Conservation (phyloP, 2,113 vertebrate species). For the Sorex araneus region DNA sequence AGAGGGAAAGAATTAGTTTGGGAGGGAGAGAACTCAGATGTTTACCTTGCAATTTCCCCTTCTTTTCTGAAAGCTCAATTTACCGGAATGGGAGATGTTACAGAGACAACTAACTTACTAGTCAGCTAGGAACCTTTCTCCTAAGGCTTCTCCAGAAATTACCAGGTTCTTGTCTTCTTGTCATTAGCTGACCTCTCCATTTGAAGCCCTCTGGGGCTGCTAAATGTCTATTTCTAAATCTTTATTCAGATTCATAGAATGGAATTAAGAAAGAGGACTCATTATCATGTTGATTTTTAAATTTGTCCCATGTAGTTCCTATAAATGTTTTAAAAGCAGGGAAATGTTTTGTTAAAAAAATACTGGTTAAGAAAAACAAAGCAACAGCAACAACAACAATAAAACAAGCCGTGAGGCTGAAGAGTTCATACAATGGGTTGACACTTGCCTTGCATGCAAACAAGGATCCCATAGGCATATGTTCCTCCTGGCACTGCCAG, state of each 20-base stretch:
- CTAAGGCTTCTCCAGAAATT: not conserved
- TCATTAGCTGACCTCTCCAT: not conserved
- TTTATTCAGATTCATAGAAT: not conserved
- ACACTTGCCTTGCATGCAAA: too few relatives aligned
- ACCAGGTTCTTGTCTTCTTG: not conserved
- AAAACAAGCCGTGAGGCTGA: too few relatives aligned
- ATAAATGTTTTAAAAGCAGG: not conserved
- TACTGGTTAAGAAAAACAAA: not conserved
- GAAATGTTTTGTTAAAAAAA: conserved; percentile 12
- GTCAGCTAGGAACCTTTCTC: not conserved
- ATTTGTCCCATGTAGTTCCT: conserved; percentile 8
- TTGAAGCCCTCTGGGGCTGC: not conserved
- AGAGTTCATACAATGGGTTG: too few relatives aligned
- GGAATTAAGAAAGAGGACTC: not conserved
- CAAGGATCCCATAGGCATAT: too few relatives aligned
- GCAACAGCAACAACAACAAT: too few relatives aligned
- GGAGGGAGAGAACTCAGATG: too few relatives aligned
- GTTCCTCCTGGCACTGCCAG: too few relatives aligned
- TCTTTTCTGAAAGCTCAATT: conserved; percentile 27
- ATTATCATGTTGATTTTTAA: not conserved
- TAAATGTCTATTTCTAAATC: conserved; percentile 17
- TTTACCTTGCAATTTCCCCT: not conserved
- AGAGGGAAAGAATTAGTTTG: too few relatives aligned
- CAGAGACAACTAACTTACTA: not conserved
- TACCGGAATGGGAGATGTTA: not conserved